Percentiles rank a stretch among this genome's conserved stretches.
These are phyloP conservation scores for Alcedo quadribrachys DNA, from an alignment of 2,797 vertebrate genomes.

Conservation along the genomic window DNA sequence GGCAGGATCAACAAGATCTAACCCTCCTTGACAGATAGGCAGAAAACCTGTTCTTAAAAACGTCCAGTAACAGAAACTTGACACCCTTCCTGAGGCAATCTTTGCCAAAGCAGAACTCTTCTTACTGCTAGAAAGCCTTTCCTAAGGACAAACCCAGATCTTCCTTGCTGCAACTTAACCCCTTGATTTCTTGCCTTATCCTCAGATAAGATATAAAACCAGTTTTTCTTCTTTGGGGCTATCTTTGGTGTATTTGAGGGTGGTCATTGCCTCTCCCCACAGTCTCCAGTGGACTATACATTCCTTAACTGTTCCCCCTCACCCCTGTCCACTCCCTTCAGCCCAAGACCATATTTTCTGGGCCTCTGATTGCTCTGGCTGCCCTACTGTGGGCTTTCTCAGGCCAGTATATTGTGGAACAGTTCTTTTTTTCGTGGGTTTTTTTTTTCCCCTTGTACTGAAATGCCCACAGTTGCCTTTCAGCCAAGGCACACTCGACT, in stretches of 20 bases:
- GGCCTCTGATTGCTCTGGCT: not conserved
- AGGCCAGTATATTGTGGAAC: not conserved
- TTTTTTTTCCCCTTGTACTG: not conserved
- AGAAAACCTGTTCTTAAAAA: constrained; percentile 42
- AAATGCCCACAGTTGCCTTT: constrained; percentile 3
- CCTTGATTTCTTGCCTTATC: not conserved
- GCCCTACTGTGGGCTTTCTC: not conserved
- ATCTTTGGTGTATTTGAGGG: not conserved
- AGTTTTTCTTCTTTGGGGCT: not conserved
- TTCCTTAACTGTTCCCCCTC: not conserved
- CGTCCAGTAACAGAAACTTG: not conserved
- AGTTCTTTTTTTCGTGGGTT: not conserved
- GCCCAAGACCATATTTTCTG: not conserved
- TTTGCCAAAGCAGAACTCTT: not conserved
- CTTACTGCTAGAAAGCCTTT: not conserved
- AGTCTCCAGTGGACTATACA: not conserved
- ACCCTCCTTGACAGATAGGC: constrained; percentile 49
- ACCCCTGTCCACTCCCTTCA: not conserved
- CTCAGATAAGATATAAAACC: not conserved
- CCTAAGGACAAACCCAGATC: not conserved
- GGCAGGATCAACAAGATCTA: constrained; percentile 56
- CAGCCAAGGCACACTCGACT: constrained; percentile 16
- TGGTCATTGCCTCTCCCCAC: not conserved
- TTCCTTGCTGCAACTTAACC: constrained; percentile 9
- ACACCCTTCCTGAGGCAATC: constrained; percentile 31